phyloP scores from a whole-genome alignment of 2,797 vertebrate genomes.

The Sorex maritimensis region DNA sequence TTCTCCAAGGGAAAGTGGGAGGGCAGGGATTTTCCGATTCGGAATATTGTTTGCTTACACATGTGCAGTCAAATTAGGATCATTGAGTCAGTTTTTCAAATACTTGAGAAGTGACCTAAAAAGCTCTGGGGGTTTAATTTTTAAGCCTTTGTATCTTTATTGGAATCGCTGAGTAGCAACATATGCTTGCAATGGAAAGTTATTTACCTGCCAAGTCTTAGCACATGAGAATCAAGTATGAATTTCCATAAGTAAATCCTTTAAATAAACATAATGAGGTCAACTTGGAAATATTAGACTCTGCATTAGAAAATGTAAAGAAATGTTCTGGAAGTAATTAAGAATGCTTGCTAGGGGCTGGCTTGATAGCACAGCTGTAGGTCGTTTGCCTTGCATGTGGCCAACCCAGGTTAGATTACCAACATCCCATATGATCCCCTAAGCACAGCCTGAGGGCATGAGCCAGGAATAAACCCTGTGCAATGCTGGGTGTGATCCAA shows the following conservation, averaged over 20 bases:
- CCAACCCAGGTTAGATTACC: no score
- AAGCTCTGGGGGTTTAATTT: constrained; percentile 7
- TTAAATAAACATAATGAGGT: background rate
- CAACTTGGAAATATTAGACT: constrained; percentile 22
- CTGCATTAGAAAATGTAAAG: constrained; percentile 57
- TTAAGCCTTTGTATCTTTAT: constrained; percentile 30
- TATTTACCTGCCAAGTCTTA: constrained; percentile 55
- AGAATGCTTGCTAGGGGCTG: constrained; percentile 16
- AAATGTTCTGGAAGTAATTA: constrained; percentile 68
- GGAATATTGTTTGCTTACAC: background rate
- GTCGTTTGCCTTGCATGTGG: no score
- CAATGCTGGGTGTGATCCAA: no score
- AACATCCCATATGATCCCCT: no score
- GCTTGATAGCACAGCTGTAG: no score
- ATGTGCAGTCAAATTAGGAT: background rate
- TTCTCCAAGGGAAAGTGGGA: constrained; percentile 1
- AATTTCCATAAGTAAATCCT: constrained; percentile 55
- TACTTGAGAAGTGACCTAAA: constrained; percentile 48
- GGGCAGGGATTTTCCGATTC: background rate
- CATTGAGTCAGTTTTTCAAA: background rate
- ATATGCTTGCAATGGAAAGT: constrained; percentile 7
- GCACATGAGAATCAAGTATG: background rate
- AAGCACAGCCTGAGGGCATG: no score
- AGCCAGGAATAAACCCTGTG: no score
- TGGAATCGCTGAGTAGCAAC: constrained; percentile 44